A percentile compares a stretch with the other conserved stretches of the same genome.
phyloP scores from a whole-genome alignment of 2,113 vertebrate species.

The Clarias macrocephalus region DNA sequence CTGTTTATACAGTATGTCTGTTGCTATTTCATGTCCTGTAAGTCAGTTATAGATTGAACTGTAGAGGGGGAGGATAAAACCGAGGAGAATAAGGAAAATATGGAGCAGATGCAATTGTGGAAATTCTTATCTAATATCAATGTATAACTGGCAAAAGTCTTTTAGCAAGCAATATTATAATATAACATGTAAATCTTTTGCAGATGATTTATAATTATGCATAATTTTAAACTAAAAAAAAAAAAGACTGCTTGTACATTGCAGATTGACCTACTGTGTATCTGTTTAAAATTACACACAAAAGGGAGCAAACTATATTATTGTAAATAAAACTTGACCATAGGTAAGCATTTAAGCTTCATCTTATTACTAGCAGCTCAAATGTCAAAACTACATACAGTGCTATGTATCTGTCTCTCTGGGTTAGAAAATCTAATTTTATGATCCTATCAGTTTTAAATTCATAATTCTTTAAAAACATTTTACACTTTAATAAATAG shows the following conservation, averaged over 20 bases:
- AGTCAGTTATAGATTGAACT: not conserved
- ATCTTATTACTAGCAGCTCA: not conserved
- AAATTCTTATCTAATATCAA: not conserved
- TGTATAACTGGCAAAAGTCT: not conserved
- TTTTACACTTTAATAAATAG: not conserved
- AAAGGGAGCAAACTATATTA: not conserved
- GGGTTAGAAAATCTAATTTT: slow-evolving; percentile 21
- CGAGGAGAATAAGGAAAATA: not conserved
- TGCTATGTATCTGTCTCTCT: not conserved
- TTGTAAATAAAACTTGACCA: not conserved
- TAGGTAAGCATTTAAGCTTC: not conserved
- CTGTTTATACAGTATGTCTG: slow-evolving; percentile 14
- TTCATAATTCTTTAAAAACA: slow-evolving; percentile 23
- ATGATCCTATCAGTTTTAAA: slow-evolving; percentile 16
- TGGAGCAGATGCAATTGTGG: not conserved
- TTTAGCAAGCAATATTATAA: not conserved
- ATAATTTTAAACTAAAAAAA: not conserved
- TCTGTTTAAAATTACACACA: not conserved
- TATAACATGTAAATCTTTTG: not conserved
- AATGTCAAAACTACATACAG: not conserved
- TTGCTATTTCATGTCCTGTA: slow-evolving; percentile 3
- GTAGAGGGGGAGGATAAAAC: not conserved
- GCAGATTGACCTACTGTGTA: not conserved
- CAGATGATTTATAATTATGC: not conserved
- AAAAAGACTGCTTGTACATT: not conserved